These are phyloP conservation scores for Pseudomyrmex gracilis DNA, from an alignment of 1,140 invertebrate species.

Conservation along the genomic window DNA sequence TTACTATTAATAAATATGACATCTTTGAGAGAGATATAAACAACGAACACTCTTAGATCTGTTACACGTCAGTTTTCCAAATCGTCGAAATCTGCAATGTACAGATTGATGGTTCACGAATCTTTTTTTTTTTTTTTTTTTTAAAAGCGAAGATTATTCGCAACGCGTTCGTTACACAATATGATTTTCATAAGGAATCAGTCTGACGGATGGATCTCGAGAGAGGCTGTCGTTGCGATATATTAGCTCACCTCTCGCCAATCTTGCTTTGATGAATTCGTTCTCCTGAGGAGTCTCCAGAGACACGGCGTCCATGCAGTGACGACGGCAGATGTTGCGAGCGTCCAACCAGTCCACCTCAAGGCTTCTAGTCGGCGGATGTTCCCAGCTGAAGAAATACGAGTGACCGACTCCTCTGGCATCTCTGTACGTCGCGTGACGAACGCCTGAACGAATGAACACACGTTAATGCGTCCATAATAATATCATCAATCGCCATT, in stretches of 20 bases:
- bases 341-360: conserved; percentile 97
- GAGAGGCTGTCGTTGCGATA: not conserved
- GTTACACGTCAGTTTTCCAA: not conserved
- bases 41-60: not conserved
- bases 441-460: conserved; percentile 88
- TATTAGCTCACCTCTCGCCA: conserved; percentile 88
- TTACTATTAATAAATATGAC: not conserved
- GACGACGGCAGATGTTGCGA: conserved; percentile 95
- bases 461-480: conserved; percentile 8
- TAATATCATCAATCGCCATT: conserved; percentile 24
- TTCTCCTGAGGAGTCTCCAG: conserved; percentile 96
- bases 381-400: conserved; percentile 98
- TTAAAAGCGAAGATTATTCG: not conserved
- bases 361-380: conserved; percentile 92
- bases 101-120: not conserved
- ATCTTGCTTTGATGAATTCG: conserved; percentile 95
- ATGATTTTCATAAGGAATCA: not conserved
- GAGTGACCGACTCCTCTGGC: conserved; percentile 94
- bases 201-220: not conserved
- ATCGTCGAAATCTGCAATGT: conserved; percentile 11
- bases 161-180: not conserved
- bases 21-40: not conserved
- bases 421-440: conserved; percentile 94
- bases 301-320: conserved; percentile 97
- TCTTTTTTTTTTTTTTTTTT: too few species aligned